Evolutionary conservation across 2,888 invertebrate genomes (phyloP).

Genomic region (Stenurella melanura): DNA sequence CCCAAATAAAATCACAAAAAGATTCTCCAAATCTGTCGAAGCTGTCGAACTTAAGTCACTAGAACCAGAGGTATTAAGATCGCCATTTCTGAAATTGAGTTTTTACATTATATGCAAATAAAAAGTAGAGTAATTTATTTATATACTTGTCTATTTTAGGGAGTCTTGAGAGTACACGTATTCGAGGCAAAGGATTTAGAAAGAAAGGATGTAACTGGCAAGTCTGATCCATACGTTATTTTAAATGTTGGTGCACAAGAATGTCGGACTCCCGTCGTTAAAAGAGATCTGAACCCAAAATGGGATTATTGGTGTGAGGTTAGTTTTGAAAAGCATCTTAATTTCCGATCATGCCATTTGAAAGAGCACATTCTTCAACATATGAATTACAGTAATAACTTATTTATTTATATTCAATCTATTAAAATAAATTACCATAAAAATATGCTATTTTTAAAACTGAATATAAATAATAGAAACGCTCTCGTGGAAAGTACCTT

Average conservation of each 20-base stretch:
- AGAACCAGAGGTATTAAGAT: constrained; percentile 85
- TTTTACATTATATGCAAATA: background rate
- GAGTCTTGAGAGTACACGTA: constrained; percentile 92
- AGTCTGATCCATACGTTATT: constrained; percentile 96
- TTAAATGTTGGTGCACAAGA: constrained; percentile 93
- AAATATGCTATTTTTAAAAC: no score
- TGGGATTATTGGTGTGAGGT: constrained; percentile 99
- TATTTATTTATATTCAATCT: no score
- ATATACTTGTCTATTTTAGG: constrained; percentile 78
- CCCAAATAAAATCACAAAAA: constrained; percentile 94
- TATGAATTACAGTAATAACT: no score
- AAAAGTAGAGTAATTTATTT: background rate
- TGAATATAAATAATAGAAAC: no score
- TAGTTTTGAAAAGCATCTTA: constrained; percentile 66
- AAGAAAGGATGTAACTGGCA: constrained; percentile 95
- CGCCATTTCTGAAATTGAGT: constrained; percentile 48
- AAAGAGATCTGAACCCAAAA: constrained; percentile 93
- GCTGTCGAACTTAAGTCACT: constrained; percentile 88
- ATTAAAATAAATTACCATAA: no score
- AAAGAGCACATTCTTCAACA: no score
- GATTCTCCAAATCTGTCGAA: constrained; percentile 88
- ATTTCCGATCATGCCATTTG: no score
- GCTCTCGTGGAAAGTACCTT: no score
- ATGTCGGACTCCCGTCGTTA: constrained; percentile 92
- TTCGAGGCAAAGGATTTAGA: constrained; percentile 95